phyloP scores from a whole-genome alignment of 2,888 invertebrate genomes.

The Horisme vitalbata region DNA sequence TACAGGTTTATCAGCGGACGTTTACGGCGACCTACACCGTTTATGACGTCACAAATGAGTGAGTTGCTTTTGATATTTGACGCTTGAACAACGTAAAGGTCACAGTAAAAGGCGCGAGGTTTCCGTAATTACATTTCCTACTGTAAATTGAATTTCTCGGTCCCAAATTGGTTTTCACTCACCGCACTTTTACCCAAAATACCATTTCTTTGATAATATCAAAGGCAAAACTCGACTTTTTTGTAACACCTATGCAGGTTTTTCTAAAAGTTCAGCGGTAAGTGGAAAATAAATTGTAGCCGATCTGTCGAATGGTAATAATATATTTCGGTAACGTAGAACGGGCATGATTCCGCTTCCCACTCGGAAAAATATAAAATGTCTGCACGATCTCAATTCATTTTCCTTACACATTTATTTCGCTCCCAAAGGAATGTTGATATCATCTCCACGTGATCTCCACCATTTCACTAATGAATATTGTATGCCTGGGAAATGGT shows the following conservation, averaged over 20 bases:
- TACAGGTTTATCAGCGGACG: conserved; percentile 92
- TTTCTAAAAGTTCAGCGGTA: conserved; percentile 9
- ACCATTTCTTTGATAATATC: conserved; percentile 36
- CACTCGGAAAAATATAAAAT: conserved; percentile 49
- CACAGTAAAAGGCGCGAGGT: conserved; percentile 43
- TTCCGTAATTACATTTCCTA: conserved; percentile 49
- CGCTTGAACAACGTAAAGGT: conserved; percentile 45
- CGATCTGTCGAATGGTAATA: conserved; percentile 35
- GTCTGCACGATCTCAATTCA: conserved; percentile 51
- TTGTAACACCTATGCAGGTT: conserved; percentile 5
- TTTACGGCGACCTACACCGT: conserved; percentile 95
- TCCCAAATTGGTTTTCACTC: conserved; percentile 52
- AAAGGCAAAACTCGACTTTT: conserved; percentile 16
- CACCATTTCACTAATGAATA: conserved; percentile 28
- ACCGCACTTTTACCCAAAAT: conserved; percentile 41
- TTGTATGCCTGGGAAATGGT: conserved; percentile 13
- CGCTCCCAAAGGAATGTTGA: conserved; percentile 33
- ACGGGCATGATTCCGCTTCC: conserved; percentile 36
- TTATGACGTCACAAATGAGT: conserved; percentile 96
- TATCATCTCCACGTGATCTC: conserved; percentile 31
- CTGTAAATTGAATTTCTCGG: conserved; percentile 52
- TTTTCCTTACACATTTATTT: conserved; percentile 50
- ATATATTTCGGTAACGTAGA: conserved; percentile 38
- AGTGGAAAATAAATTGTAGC: conserved; percentile 29
- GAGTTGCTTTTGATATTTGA: conserved; percentile 76